These are phyloP conservation scores for Lasioglossum albipes DNA, from an alignment of 1,140 invertebrate genomes.

Conservation along the genomic window DNA sequence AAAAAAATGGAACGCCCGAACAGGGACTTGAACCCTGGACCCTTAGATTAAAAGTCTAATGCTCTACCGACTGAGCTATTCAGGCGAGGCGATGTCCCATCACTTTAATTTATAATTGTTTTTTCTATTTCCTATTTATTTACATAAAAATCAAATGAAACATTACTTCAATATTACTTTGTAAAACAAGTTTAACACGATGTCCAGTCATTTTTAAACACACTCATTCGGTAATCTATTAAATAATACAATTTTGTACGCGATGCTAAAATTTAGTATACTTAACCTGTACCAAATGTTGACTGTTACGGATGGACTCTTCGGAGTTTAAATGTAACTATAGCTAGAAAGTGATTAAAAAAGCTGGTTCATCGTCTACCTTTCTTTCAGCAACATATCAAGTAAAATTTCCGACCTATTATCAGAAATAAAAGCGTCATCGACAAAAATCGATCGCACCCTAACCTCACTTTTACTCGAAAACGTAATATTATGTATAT, in stretches of 20 bases:
- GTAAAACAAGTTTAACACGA: no score
- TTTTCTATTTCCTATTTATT: background rate
- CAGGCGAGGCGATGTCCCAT: slow-evolving; percentile 78
- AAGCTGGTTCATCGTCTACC: background rate
- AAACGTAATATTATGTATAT: background rate
- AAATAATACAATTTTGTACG: no score
- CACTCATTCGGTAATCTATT: no score
- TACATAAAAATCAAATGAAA: background rate
- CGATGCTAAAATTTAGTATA: no score
- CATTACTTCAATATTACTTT: background rate
- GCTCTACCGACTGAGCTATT: slow-evolving; percentile 95
- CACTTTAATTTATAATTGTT: background rate
- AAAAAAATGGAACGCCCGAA: slow-evolving; percentile 84
- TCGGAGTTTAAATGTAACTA: no score
- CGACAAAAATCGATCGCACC: background rate
- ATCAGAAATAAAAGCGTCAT: background rate
- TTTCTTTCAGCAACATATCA: background rate
- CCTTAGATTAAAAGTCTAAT: slow-evolving; percentile 96
- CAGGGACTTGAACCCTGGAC: slow-evolving; percentile 95
- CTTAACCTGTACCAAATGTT: no score
- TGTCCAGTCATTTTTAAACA: no score
- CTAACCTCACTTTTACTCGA: background rate
- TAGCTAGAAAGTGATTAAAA: background rate
- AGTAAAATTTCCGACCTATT: background rate
- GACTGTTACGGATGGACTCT: no score